A percentile compares a stretch with the other conserved stretches of the same genome.
phyloP scores from a whole-genome alignment of 2,888 invertebrate genomes.

The Physocephala rufipes region DNA sequence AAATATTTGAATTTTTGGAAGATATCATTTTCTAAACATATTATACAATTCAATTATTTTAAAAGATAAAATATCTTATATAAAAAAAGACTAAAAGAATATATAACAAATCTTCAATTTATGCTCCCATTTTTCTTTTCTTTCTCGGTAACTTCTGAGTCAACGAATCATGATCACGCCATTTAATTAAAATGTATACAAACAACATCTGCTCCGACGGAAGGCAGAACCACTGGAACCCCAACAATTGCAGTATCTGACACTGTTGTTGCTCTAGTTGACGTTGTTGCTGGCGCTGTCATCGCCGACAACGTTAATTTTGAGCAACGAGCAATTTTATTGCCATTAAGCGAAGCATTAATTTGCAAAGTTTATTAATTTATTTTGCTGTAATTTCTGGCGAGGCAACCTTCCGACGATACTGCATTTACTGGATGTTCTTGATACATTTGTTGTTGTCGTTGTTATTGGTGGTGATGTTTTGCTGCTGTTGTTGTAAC shows the following conservation, averaged over 20 bases:
- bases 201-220: not conserved
- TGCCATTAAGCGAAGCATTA: slow-evolving; percentile 18
- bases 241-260: not conserved
- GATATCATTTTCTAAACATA: too few relatives aligned
- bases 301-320: slow-evolving; percentile 23
- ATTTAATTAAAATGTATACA: too few relatives aligned
- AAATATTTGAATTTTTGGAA: too few relatives aligned
- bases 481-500: not conserved
- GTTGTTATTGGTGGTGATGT: not conserved
- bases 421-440: too few relatives aligned
- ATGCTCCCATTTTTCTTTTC: too few relatives aligned
- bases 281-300: not conserved
- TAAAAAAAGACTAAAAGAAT: too few relatives aligned
- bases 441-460: too few relatives aligned
- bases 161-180: too few relatives aligned
- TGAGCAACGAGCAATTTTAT: slow-evolving; percentile 28
- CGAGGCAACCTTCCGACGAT: not conserved
- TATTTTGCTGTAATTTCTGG: slow-evolving; percentile 12
- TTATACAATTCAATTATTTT: too few relatives aligned
- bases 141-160: too few relatives aligned
- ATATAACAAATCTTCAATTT: too few relatives aligned
- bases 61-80: too few relatives aligned
- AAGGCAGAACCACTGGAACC: not conserved
- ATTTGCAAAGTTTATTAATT: slow-evolving; percentile 27
- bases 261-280: not conserved